Evolutionary conservation across 2,113 vertebrate species (phyloP).

Genomic region (Origma solitaria): DNA sequence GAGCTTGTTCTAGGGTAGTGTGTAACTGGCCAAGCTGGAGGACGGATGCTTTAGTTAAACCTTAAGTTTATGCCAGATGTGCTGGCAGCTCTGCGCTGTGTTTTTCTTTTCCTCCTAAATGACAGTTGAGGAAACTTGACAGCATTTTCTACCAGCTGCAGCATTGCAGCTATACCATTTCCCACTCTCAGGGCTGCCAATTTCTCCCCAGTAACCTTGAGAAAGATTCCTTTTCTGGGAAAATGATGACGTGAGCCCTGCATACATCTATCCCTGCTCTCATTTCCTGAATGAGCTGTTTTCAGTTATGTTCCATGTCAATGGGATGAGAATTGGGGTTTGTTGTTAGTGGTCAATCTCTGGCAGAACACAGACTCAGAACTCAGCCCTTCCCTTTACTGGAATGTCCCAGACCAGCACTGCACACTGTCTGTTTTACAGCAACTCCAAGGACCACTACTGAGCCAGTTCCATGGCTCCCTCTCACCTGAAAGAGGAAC

Average conservation of each 20-base stretch:
- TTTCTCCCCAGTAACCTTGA: neutral
- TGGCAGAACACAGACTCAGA: neutral
- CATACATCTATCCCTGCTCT: neutral
- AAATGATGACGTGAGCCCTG: neutral
- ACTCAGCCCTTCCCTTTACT: neutral
- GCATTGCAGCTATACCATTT: neutral
- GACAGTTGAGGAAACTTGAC: slow-evolving; percentile 31
- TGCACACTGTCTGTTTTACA: neutral
- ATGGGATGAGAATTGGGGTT: neutral
- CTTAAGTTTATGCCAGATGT: slow-evolving; percentile 35
- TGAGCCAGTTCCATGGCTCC: neutral
- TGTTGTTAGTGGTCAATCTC: neutral
- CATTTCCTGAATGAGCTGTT: neutral
- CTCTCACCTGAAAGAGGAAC: neutral
- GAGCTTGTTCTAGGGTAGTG: neutral
- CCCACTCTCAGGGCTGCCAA: neutral
- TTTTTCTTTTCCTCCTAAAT: slow-evolving; percentile 17
- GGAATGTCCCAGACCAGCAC: neutral
- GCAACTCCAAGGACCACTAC: fast-evolving
- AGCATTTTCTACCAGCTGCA: slow-evolving; percentile 22
- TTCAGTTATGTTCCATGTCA: neutral
- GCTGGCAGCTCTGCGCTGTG: slow-evolving; percentile 10
- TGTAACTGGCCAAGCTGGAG: neutral
- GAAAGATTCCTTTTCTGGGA: neutral
- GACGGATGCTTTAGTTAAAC: slow-evolving; percentile 12